Evolutionary conservation across 2,113 vertebrate species (phyloP), one percentile per base, ranked within the genome.

Genomic region (Pagrus major): DNA sequence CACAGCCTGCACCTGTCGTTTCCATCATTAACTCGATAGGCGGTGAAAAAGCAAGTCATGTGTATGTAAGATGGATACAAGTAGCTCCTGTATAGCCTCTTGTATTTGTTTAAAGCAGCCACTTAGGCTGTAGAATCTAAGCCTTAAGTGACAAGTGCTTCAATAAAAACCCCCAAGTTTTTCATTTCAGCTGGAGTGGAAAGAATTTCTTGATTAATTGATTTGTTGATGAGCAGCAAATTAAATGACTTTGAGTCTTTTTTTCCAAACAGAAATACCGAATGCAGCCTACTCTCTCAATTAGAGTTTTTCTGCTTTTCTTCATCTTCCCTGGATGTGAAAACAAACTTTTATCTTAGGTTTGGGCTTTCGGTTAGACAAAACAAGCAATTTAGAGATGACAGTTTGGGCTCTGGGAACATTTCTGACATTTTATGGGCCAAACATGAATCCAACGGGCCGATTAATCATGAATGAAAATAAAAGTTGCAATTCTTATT

Each of bases 1-100:
- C 71, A 68, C 58, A 63, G 16, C 70, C 27, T 47, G 52, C 68
- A 83, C 71, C 70, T 82, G 47, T 54, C 21, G 37, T 56, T 74
- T 69, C 29, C n/a, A 21, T 54, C 61, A 39, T 65, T 69, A 59
- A 46, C 33, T 71, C 35, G 64, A 20, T 9, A 42, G 63, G 35
- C 14, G 12, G 61, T 23, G n/a, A 52, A 52, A 51, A 81, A 59
- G 49, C 9, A 41, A 44, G 33, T 14, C 41, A 39, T 65, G 33
- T 60, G n/a, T 27, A 23, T 33, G 41, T 56, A 27, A 9, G 7
- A 25, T 52, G 1, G 11, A 44, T 27, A n/a, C 25, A 11, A 12
- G 23, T 20, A 42, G 9, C 20, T 20, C 23, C 18, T 51, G 10
- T 27, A 31, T 15, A 21, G 4, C 39, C 66, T 27, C 39, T 71